Evolutionary conservation across 2,113 vertebrate species (phyloP).

Genomic region (Mastomys natalensis): DNA sequence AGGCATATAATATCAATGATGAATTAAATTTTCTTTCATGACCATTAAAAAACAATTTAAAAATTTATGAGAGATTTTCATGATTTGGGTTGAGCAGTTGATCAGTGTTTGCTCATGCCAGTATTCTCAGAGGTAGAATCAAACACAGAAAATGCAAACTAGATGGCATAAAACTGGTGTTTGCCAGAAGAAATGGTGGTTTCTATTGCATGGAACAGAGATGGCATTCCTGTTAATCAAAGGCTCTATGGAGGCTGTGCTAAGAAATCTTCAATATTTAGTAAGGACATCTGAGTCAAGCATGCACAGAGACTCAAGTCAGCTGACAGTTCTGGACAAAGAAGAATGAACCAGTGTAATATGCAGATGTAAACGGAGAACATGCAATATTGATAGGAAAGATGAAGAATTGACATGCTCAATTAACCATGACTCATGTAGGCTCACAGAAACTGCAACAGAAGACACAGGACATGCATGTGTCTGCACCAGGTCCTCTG

Average conservation of each 20-base stretch:
- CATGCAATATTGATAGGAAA: background rate
- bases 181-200: background rate
- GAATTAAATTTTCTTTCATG: background rate
- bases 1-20: background rate
- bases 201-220: background rate
- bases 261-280: background rate
- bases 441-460: background rate
- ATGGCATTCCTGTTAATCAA: background rate
- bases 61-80: background rate
- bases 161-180: background rate
- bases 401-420: background rate
- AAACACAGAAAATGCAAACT: background rate
- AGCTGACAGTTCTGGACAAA: background rate
- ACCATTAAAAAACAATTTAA: background rate
- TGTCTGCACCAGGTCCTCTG: background rate
- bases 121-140: background rate
- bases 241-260: background rate
- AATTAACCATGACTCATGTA: background rate
- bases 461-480: accelerated
- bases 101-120: background rate
- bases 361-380: background rate
- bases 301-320: background rate
- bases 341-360: background rate
- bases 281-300: background rate
- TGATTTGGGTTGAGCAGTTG: background rate